Conservation (phyloP, 1,140 invertebrate genomes). For the Heliconius melpomene region DNA sequence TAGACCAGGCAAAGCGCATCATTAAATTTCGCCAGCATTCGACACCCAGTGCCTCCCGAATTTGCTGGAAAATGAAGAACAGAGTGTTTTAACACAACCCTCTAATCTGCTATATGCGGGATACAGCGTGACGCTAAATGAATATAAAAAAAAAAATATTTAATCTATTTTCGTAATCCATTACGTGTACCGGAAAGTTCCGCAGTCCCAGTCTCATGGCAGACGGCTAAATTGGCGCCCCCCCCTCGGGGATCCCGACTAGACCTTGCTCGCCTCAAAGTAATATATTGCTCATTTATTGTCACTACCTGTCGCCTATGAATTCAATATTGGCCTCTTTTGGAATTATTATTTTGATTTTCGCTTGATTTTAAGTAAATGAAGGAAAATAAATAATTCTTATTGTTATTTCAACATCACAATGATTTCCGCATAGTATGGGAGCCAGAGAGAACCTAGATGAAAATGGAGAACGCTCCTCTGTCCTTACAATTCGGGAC, state of each 20-base stretch:
- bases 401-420: neutral
- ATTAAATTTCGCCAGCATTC: too few species aligned
- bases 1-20: too few species aligned
- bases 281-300: slow-evolving; percentile 33
- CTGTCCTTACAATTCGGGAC: too few species aligned
- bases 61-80: too few species aligned
- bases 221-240: slow-evolving; percentile 25
- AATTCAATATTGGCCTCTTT: slow-evolving; percentile 15
- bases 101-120: too few species aligned
- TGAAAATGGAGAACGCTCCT: too few species aligned
- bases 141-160: too few species aligned
- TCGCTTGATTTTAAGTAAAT: neutral
- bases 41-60: too few species aligned
- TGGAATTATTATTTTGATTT: neutral
- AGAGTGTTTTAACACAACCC: too few species aligned
- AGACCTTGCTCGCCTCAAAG: slow-evolving; percentile 28
- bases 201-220: slow-evolving; percentile 27
- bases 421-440: too few species aligned
- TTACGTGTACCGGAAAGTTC: slow-evolving; percentile 14
- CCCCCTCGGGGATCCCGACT: slow-evolving; percentile 19
- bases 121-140: too few species aligned
- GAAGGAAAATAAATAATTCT: neutral
- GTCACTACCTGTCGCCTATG: slow-evolving; percentile 28
- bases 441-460: too few species aligned
- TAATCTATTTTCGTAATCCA: slow-evolving; percentile 9